phyloP scores from a whole-genome alignment of 2,113 vertebrate species.

The Eidolon helvum region DNA sequence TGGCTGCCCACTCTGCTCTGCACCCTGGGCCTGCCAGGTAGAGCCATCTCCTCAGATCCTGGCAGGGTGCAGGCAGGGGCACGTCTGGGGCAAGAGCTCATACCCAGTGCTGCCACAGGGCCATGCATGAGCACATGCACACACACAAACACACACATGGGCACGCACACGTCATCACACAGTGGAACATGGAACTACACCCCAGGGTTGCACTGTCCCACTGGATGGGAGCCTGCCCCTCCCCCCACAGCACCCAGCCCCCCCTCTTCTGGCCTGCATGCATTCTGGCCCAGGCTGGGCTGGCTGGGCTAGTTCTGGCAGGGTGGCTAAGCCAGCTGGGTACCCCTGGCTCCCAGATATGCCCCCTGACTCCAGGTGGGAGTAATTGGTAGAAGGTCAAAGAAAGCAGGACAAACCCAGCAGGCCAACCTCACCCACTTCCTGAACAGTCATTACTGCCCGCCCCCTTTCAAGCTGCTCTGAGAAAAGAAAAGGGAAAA shows the following conservation, averaged over 20 bases:
- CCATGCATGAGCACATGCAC: neutral
- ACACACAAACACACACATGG: neutral
- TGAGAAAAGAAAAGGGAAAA: conserved; percentile 63
- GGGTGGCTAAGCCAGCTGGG: neutral
- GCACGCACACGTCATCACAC: conserved; percentile 59
- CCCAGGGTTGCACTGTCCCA: conserved; percentile 49
- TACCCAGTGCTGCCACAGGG: conserved; percentile 32
- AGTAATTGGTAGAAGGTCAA: conserved; percentile 67
- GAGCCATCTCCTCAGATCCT: conserved; percentile 39
- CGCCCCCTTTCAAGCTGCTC: conserved; percentile 72
- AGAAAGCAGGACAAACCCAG: conserved; percentile 69
- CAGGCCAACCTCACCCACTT: conserved; percentile 77
- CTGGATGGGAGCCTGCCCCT: conserved; percentile 34
- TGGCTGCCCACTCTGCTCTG: conserved; percentile 50
- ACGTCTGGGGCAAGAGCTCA: conserved; percentile 64
- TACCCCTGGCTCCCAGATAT: neutral
- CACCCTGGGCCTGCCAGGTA: conserved; percentile 43
- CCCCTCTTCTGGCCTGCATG: neutral
- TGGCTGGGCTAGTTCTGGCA: neutral
- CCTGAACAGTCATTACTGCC: conserved; percentile 75
- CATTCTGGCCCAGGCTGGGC: neutral
- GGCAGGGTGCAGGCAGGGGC: conserved; percentile 67
- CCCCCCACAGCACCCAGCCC: conserved; percentile 64
- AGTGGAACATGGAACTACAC: conserved; percentile 52
- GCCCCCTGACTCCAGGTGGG: conserved; percentile 54